Base-by-base conservation (phyloP, 2,888 invertebrate species). In the Eristalinus aeneus region DNA sequence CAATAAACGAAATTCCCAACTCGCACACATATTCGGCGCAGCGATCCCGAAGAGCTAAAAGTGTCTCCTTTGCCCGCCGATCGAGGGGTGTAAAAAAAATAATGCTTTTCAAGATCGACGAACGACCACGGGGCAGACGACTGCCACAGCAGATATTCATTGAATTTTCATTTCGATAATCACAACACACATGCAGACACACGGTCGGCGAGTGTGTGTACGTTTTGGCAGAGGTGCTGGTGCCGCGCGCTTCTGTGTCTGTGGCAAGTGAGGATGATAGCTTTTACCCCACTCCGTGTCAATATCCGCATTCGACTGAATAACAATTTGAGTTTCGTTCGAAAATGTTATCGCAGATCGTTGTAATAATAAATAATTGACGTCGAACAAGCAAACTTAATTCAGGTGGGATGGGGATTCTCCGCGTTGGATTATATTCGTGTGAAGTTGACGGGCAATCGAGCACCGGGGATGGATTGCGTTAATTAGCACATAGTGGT, bases 331-430 rank as follows among this genome's bases (percentile, higher is more conserved):
- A 64, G 54, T 34, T 73, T 64, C 32, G 11, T 12, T 36, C 64
- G 74, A 58, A 65, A 74, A 65, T 74, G 39, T 74, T 65, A 74
- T 65, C 65, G 31, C 34, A 22, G 65, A 58, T 65, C 31, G 27
- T 32, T 20, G 74, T 39, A 65, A 65, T 36, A 73, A 56, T 65
- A 74, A 58, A 65, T 74, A 74, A 74, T 74, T 74, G 74, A 22
- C 39, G n/a, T 31, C 12, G 12, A 39, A 34, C 12, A 64, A 53
- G 39, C 64, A 56, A 32, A 56, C 64, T 39, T 20, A 34, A 31
- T 34, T 54, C 23, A 23, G n/a, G 36, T 73, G 23, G 64, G 27
- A 36, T 22, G 65, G 9, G 61, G 46, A 31, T 53, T 72, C 27
- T 68, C 12, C 11, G 5, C 6, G 20, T 32, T 34, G 1, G 5